Evolutionary conservation across 1,140 invertebrate species (phyloP).

Genomic region (Lordiphosa collinella): DNA sequence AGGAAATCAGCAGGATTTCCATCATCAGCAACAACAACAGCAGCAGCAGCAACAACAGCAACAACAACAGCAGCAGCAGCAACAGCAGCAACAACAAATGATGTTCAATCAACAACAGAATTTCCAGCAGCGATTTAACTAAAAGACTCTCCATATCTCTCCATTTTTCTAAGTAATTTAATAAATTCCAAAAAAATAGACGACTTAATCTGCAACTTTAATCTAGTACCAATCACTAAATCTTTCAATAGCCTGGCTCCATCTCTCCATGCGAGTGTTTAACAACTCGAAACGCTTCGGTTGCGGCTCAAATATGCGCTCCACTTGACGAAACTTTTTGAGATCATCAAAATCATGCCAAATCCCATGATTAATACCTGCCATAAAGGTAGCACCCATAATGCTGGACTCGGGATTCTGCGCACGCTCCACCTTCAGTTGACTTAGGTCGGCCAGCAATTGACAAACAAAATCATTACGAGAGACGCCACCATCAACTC

Average conservation of each 20-base stretch:
- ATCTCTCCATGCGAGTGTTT: conserved; percentile 81
- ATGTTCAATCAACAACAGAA: conserved; percentile 84
- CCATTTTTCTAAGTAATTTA: conserved; percentile 37
- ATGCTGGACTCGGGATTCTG: conserved; percentile 86
- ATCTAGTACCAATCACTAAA: conserved; percentile 85
- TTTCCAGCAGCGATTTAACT: conserved; percentile 83
- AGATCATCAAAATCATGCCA: conserved; percentile 87
- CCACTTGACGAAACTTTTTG: conserved; percentile 82
- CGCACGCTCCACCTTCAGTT: conserved; percentile 86
- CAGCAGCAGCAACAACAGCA: conserved; percentile 63
- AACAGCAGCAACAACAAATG: conserved; percentile 79
- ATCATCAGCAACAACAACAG: conserved; percentile 65
- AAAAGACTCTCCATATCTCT: conserved; percentile 29
- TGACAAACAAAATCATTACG: conserved; percentile 95
- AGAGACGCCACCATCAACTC: conserved; percentile 95
- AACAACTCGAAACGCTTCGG: conserved; percentile 80
- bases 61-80: conserved; percentile 61
- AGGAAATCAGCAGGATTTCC: conserved; percentile 72
- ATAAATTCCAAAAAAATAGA: conserved; percentile 13
- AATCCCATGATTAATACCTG: conserved; percentile 89
- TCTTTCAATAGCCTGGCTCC: conserved; percentile 85
- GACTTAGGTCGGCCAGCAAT: conserved; percentile 90
- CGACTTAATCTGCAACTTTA: conserved; percentile 3
- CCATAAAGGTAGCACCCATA: conserved; percentile 89
- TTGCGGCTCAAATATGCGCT: conserved; percentile 83